Evolutionary conservation across 2,888 invertebrate species (phyloP).

Genomic region (Epsilonema sp.): DNA sequence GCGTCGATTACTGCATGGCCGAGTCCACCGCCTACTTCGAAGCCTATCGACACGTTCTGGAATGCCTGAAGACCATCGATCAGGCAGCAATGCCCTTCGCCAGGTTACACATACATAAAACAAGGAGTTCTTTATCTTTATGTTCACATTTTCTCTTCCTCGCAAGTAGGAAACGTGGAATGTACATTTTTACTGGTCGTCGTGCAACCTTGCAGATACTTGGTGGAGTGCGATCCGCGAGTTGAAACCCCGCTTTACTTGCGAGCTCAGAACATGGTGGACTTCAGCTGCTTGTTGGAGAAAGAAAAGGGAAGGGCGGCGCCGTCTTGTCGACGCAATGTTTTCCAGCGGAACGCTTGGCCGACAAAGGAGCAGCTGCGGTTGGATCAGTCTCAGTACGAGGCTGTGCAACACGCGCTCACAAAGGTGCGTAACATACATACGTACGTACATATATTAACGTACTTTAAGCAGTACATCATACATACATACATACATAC

Average conservation of each 20-base stretch:
- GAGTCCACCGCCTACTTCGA: conserved; percentile 61
- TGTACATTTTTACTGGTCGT: too few relatives aligned
- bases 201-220: too few relatives aligned
- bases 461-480: too few relatives aligned
- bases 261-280: neutral
- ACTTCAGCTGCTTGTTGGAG: too few relatives aligned
- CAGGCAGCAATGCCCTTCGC: conserved; percentile 28
- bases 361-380: conserved; percentile 35
- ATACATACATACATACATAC: too few relatives aligned
- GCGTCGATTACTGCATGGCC: conserved; percentile 40
- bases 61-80: conserved; percentile 43
- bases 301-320: too few relatives aligned
- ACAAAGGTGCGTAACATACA: too few relatives aligned
- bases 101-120: too few relatives aligned
- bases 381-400: conserved; percentile 46
- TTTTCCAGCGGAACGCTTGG: conserved; percentile 28
- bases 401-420: conserved; percentile 47
- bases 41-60: conserved; percentile 53
- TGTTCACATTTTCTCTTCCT: too few relatives aligned
- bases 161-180: too few relatives aligned
- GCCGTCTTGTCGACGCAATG: neutral
- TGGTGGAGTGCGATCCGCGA: too few relatives aligned
- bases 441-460: too few relatives aligned
- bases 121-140: conserved; percentile 19
- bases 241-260: neutral